phyloP scores from a whole-genome alignment of 2,888 invertebrate genomes.

The Papilio gigon region DNA sequence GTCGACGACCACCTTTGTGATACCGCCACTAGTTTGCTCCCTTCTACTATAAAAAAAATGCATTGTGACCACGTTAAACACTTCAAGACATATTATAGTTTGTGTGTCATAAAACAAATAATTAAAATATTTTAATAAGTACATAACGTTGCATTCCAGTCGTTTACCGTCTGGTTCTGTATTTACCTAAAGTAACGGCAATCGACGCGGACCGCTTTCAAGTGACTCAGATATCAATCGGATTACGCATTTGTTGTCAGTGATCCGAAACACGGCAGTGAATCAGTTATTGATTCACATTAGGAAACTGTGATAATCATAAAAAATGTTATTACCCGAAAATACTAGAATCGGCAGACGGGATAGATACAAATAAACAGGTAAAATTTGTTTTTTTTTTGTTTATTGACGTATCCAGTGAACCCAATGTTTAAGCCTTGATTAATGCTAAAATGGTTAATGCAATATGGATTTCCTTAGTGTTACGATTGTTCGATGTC shows the following conservation, averaged over 20 bases:
- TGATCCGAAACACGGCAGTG: constrained; percentile 20
- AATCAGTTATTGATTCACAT: constrained; percentile 14
- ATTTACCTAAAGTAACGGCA: constrained; percentile 31
- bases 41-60: too few species aligned
- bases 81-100: not conserved
- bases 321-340: not conserved
- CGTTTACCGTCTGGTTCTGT: constrained; percentile 7
- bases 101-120: constrained; percentile 41
- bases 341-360: not conserved
- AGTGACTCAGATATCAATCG: constrained; percentile 55
- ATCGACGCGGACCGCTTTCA: constrained; percentile 46
- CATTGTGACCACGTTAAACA: not conserved
- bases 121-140: constrained; percentile 36
- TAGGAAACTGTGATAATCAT: not conserved
- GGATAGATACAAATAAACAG: not conserved
- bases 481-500: not conserved
- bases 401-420: too few species aligned
- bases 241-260: constrained; percentile 41
- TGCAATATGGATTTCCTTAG: not conserved
- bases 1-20: too few species aligned
- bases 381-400: too few species aligned
- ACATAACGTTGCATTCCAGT: not conserved
- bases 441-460: not conserved
- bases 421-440: too few species aligned
- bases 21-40: too few species aligned